A percentile compares a stretch with the other conserved stretches of the same genome.
Evolutionary conservation across 2,888 invertebrate genomes (phyloP).

Genomic region (Spicauda simplicius): DNA sequence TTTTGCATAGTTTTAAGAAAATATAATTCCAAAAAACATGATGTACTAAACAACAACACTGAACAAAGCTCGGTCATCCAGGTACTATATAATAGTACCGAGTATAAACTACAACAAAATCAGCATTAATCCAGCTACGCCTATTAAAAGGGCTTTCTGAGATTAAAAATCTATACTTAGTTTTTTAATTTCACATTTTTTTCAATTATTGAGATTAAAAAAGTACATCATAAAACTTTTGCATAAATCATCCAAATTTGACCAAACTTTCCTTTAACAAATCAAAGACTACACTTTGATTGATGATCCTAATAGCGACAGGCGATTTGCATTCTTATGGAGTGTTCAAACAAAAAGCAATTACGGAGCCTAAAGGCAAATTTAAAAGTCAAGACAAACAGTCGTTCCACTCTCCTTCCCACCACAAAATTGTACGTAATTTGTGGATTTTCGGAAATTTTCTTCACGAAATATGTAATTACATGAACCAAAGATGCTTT

Average conservation of each 20-base stretch:
- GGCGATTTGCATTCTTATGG: slow-evolving; percentile 22
- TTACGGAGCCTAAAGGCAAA: slow-evolving; percentile 18
- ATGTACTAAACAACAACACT: too few relatives aligned
- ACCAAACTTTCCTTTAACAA: slow-evolving; percentile 18
- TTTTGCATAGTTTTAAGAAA: too few relatives aligned
- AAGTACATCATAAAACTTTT: slow-evolving; percentile 3
- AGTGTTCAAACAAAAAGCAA: slow-evolving; percentile 31
- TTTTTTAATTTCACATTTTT: too few relatives aligned
- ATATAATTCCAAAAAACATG: too few relatives aligned
- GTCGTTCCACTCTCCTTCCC: not conserved
- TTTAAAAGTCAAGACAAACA: slow-evolving; percentile 20
- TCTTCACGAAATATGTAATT: slow-evolving; percentile 5
- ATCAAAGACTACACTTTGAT: slow-evolving; percentile 25
- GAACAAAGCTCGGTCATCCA: too few relatives aligned
- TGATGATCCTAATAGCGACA: slow-evolving; percentile 23
- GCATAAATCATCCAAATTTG: slow-evolving; percentile 2
- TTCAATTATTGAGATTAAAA: not conserved
- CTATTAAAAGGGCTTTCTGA: too few relatives aligned
- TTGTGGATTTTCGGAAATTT: not conserved
- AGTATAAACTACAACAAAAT: too few relatives aligned
- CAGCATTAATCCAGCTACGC: too few relatives aligned
- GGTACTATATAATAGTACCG: too few relatives aligned
- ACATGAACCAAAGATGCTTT: not conserved
- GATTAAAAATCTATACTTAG: too few relatives aligned
- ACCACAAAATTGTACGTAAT: slow-evolving; percentile 8